Evolutionary conservation across 2,797 vertebrate genomes (phyloP), one percentile per base, ranked within the genome.

Genomic region (Gobio occitaniae): DNA sequence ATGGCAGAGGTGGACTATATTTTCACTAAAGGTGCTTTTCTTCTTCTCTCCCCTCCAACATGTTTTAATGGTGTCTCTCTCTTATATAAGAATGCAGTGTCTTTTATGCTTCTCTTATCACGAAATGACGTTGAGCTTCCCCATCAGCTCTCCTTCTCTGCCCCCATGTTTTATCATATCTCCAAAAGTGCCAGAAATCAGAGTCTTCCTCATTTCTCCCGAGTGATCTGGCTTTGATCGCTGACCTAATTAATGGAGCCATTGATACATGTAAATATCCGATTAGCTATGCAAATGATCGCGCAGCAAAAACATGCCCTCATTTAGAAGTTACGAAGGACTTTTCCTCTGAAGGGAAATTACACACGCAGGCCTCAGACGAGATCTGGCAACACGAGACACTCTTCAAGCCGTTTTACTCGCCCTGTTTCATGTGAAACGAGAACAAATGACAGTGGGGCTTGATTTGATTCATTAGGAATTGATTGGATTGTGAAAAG

Each of bases 11-110:
- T 74, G 85, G 74, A 85, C 83, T 79, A 56, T 80, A 65, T 81
- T 76, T 83, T 41, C 6, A 85, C 54, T 15, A 69, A 78, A 78
- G 70, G 38, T 75, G 19, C 78, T 54, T 71, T 50, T 83, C 69
- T 71, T 83, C 61, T 38, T 36, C 68, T 82, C 59, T 83, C 36
- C 41, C 17, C 76, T 54, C 12, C 66, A 65, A 91, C 91, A 91
- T 90, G 91, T 91, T 92, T 92, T 94, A 94, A 95, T 93, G 91
- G 93, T 94, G 91, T 92, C 93, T 91, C 92, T 86, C 91, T 92
- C 92, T 95, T 94, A 95, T 93, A 93, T 94, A 95, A 94, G 93
- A 94, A 91, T 93, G 93, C 94, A 94, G 93, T 93, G 90, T 93
- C 90, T 93, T 91, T 90, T 91, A 89, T 90, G 91, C 89, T 92